A percentile compares a stretch with the other conserved stretches of the same genome.
phyloP scores from a whole-genome alignment of 2,888 invertebrate genomes.

The Acanthopleura granulata region DNA sequence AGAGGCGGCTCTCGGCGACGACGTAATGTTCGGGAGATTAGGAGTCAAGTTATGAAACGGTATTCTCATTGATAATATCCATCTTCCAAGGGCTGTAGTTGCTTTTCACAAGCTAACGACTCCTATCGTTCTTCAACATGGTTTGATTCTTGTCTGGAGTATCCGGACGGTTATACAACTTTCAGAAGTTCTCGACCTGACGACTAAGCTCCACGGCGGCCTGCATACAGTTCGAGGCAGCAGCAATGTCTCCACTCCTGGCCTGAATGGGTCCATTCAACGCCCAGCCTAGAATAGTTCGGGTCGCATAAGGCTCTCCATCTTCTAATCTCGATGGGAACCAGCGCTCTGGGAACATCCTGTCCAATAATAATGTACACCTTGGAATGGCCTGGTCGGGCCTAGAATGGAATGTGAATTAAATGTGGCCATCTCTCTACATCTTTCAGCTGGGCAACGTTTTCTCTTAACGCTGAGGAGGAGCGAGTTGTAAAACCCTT shows the following conservation, averaged over 20 bases:
- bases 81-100: not conserved
- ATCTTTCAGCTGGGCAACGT: too few species aligned
- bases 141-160: constrained; percentile 83
- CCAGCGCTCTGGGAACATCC: not conserved
- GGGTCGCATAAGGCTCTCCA: constrained; percentile 27
- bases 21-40: not conserved
- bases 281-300: constrained; percentile 27
- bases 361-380: not conserved
- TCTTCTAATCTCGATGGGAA: not conserved
- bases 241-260: not conserved
- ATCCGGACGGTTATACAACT: constrained; percentile 21
- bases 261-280: constrained; percentile 22
- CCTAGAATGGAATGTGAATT: not conserved
- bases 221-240: constrained; percentile 15
- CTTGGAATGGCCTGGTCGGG: not conserved
- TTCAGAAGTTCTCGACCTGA: constrained; percentile 78
- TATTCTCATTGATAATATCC: constrained; percentile 24
- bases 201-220: constrained; percentile 84
- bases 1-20: constrained; percentile 5
- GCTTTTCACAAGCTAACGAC: constrained; percentile 20
- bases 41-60: constrained; percentile 19
- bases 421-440: constrained; percentile 5
- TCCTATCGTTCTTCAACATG: constrained; percentile 79
- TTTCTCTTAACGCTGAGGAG: too few species aligned
- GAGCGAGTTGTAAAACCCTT: not conserved